Evolutionary conservation across 2,888 invertebrate genomes (phyloP).

Genomic region (Strigamia crassipes): DNA sequence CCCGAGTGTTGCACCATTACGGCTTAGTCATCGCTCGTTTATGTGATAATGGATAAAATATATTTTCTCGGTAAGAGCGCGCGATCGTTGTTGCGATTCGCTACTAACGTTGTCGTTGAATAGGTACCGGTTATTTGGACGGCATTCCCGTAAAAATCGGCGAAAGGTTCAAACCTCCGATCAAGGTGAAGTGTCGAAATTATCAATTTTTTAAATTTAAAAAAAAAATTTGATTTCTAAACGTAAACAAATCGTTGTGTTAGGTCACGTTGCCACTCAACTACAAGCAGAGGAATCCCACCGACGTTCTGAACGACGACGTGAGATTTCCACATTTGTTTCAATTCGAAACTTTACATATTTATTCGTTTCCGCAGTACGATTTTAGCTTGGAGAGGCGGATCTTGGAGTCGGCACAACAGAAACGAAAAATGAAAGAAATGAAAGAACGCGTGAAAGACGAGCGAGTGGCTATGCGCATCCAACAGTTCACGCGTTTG

Average conservation of each 20-base stretch:
- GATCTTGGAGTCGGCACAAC: conserved; percentile 72
- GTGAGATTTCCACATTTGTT: conserved; percentile 51
- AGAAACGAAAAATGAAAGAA: conserved; percentile 71
- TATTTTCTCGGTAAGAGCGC: neutral
- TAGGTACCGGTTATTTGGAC: conserved; percentile 64
- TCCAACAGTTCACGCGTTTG: conserved; percentile 49
- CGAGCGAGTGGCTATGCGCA: conserved; percentile 53
- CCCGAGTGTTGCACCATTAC: neutral
- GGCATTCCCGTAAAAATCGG: conserved; percentile 86
- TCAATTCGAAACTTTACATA: neutral
- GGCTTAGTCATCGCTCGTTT: neutral
- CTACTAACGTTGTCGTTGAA: too few species aligned
- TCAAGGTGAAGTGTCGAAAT: conserved; percentile 61
- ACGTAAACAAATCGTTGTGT: neutral
- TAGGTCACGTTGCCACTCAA: conserved; percentile 64
- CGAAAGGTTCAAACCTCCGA: conserved; percentile 82
- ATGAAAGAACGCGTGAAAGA: conserved; percentile 56
- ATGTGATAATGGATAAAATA: neutral
- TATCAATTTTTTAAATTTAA: too few species aligned
- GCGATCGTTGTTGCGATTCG: too few species aligned
- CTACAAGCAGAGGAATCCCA: conserved; percentile 61
- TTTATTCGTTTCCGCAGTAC: conserved; percentile 60
- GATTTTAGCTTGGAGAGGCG: conserved; percentile 75
- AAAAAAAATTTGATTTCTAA: too few species aligned
- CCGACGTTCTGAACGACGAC: conserved; percentile 53